Conservation (phyloP, 2,888 invertebrate species). For the Himalopsyche anomala region DNA sequence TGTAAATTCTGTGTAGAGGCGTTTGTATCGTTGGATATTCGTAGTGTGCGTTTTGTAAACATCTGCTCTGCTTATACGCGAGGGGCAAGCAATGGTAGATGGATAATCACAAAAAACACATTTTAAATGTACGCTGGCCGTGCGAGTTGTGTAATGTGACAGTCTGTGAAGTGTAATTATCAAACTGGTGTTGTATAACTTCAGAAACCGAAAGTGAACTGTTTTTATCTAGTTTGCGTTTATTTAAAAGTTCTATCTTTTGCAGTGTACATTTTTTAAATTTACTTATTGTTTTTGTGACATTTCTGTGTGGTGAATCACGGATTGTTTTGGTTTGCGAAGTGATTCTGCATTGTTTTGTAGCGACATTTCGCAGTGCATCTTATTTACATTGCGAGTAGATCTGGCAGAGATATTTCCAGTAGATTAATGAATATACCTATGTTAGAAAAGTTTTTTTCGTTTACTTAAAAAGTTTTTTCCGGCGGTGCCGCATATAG, state of each 20-base stretch:
- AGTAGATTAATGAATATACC: neutral
- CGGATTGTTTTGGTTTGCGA: conserved; percentile 44
- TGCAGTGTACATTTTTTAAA: conserved; percentile 52
- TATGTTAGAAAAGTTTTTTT: conserved; percentile 25
- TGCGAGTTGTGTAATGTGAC: conserved; percentile 34
- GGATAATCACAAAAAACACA: conserved; percentile 43
- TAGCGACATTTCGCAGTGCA: conserved; percentile 10
- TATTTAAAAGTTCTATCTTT: conserved; percentile 35
- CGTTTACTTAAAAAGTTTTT: conserved; percentile 5
- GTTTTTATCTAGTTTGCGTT: conserved; percentile 36
- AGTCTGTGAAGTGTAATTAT: conserved; percentile 34
- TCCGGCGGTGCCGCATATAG: conserved; percentile 23
- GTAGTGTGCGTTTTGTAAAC: conserved; percentile 40
- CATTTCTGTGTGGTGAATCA: conserved; percentile 43
- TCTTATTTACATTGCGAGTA: neutral
- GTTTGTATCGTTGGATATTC: neutral
- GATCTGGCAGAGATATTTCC: conserved; percentile 4
- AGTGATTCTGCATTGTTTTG: conserved; percentile 31
- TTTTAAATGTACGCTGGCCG: conserved; percentile 52
- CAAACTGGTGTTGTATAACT: conserved; percentile 51
- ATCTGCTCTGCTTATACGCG: conserved; percentile 39
- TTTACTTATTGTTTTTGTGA: conserved; percentile 46
- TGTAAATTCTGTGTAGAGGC: neutral
- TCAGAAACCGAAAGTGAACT: conserved; percentile 56
- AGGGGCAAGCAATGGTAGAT: neutral